A percentile compares a stretch with the other conserved stretches of the same genome.
Evolutionary conservation across 1,140 invertebrate species (phyloP).

Genomic region (Aphelenchoides fujianensis): DNA sequence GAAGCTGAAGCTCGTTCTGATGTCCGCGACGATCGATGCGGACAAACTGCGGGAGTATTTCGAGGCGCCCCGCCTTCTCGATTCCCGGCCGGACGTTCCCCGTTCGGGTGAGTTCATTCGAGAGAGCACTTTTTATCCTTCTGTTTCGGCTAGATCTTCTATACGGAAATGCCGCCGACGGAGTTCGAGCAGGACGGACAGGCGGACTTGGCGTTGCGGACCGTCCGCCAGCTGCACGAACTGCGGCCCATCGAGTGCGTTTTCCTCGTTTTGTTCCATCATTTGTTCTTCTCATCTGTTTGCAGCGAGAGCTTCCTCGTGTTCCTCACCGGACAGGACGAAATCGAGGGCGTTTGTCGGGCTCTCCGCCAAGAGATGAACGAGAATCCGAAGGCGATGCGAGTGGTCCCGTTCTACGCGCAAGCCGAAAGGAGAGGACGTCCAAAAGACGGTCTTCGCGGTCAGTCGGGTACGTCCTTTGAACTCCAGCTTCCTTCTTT

Average conservation of each 20-base stretch:
- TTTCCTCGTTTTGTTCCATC: slow-evolving; percentile 20
- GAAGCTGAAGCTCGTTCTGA: slow-evolving; percentile 73
- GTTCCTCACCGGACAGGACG: slow-evolving; percentile 97
- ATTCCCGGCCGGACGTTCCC: slow-evolving; percentile 82
- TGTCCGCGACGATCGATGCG: slow-evolving; percentile 92
- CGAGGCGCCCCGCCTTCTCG: slow-evolving; percentile 78
- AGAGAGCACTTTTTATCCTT: neutral
- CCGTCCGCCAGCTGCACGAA: slow-evolving; percentile 85
- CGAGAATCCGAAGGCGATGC: slow-evolving; percentile 64
- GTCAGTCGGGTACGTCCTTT: slow-evolving; percentile 1
- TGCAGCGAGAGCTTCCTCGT: slow-evolving; percentile 77
- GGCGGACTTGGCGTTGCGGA: slow-evolving; percentile 72
- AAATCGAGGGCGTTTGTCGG: slow-evolving; percentile 82
- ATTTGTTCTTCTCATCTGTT: slow-evolving; percentile 25
- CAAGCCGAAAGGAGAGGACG: neutral
- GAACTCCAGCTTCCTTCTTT: neutral
- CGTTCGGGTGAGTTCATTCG: slow-evolving; percentile 67
- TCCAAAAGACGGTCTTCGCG: neutral
- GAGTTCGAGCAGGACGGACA: slow-evolving; percentile 71
- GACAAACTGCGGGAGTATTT: slow-evolving; percentile 89
- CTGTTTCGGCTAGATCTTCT: too few species aligned
- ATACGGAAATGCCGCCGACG: too few species aligned
- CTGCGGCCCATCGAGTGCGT: slow-evolving; percentile 65
- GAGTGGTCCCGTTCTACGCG: slow-evolving; percentile 18
- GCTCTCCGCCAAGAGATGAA: slow-evolving; percentile 69